Evolutionary conservation across 2,797 vertebrate genomes (phyloP), one percentile per base, ranked within the genome.

Genomic region (Pitangus sulphuratus): DNA sequence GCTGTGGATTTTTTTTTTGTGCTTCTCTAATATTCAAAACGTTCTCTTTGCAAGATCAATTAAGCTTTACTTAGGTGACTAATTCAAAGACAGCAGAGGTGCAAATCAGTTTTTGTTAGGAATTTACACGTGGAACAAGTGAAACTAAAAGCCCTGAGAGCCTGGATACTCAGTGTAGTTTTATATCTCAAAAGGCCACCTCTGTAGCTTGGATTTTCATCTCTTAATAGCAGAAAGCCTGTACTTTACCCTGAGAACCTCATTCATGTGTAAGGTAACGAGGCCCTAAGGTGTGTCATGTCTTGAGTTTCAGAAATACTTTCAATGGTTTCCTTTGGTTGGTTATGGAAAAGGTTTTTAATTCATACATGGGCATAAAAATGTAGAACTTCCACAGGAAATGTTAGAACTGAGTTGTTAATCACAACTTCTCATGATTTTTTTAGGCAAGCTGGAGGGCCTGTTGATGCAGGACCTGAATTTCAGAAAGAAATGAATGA

Each of bases 401-500:
- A 39, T 75, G 60, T 65, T 19, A 47, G 48, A 93, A 64, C 25
- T 22, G 8, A 90, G 24, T 25, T 68, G 70, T 86, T 95, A 60
- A 85, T 64, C 42, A 77, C 31, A 62, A 44, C 6, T 69, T 39
- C 11, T 20, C 6, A 51, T 83, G 62, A 28, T 76, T 71, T 48
- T 48, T 26, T 62, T 62, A 99, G 99, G 97, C 56, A 98, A 37
- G 51, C 98, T 15, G 99, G 98, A 33, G 99, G 99, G 8, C 96
- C 99, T 26, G 98, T 99, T 53, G 99, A 99, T 16, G 95, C 89
- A 17, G 98, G 99, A 19, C 97, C 98, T 0, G 97, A 97, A 3
- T 99, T 98, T 94, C 98, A 99, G 96, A 99, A 99, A 96, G 98
- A 98, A 4, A 5, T 99, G 86, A 94, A 96, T 14, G 99, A 98